Conservation (phyloP, 2,888 invertebrate genomes). For the Entomobrya proxima region DNA sequence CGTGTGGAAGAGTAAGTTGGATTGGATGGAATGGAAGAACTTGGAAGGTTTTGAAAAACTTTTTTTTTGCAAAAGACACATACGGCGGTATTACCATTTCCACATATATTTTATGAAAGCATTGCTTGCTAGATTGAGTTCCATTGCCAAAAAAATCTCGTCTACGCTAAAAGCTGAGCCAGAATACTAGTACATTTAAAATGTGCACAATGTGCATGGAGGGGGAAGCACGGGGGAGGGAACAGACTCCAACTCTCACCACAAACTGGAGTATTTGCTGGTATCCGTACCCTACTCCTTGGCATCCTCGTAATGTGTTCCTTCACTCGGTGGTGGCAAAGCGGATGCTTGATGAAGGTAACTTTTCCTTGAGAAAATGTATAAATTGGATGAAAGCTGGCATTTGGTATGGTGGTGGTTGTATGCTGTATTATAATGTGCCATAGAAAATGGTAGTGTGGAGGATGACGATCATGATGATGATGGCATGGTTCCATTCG, state of each 20-base stretch:
- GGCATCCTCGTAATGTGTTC: conserved; percentile 29
- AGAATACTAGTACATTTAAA: background rate
- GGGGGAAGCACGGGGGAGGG: conserved; percentile 58
- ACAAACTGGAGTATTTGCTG: conserved; percentile 59
- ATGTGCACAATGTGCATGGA: conserved; percentile 2
- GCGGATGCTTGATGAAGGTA: conserved; percentile 50
- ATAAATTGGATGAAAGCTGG: conserved; percentile 50
- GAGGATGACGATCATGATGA: conserved; percentile 18
- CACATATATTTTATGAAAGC: too few relatives aligned
- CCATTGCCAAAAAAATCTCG: conserved; percentile 45
- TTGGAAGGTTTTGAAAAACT: background rate
- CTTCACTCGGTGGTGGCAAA: conserved; percentile 10
- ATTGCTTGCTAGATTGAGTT: background rate
- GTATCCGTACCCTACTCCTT: conserved; percentile 53
- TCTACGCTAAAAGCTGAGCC: conserved; percentile 28
- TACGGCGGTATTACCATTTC: background rate
- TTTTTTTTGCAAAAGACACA: conserved; percentile 17
- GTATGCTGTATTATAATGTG: conserved; percentile 23
- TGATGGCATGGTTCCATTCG: conserved; percentile 51
- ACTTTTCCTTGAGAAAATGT: conserved; percentile 48
- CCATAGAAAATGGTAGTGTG: conserved; percentile 20
- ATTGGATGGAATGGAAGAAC: conserved; percentile 7
- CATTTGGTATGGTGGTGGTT: conserved; percentile 19
- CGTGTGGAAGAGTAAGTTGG: conserved; percentile 30
- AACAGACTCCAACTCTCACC: conserved; percentile 63